Conservation (phyloP, 2,888 invertebrate species). For the Auanema freiburgensis region DNA sequence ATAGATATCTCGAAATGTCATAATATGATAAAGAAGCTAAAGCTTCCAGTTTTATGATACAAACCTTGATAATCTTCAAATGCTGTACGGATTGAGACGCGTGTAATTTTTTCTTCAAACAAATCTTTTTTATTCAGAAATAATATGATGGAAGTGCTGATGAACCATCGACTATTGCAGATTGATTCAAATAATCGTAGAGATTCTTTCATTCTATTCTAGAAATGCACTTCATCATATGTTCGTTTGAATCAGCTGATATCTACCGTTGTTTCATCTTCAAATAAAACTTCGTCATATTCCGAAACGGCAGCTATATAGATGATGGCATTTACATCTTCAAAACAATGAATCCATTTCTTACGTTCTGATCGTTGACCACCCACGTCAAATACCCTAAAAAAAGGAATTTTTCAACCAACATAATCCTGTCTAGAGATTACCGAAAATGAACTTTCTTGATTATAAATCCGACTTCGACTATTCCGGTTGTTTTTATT, state of each 20-base stretch:
- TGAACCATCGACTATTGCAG: slow-evolving; percentile 62
- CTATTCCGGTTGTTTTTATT: slow-evolving; percentile 54
- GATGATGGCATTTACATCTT: slow-evolving; percentile 75
- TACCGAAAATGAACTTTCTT: slow-evolving; percentile 47
- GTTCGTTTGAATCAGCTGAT: neutral
- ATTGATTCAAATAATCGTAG: slow-evolving; percentile 63
- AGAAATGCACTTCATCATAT: slow-evolving; percentile 19
- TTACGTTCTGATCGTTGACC: slow-evolving; percentile 54
- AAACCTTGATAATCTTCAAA: slow-evolving; percentile 60
- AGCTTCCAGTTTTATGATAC: neutral
- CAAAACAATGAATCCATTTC: slow-evolving; percentile 61
- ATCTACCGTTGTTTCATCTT: slow-evolving; percentile 97
- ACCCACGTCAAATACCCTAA: slow-evolving; percentile 59
- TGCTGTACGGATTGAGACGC: slow-evolving; percentile 42
- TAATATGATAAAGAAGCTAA: neutral
- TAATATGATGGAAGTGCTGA: slow-evolving; percentile 60
- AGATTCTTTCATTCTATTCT: slow-evolving; percentile 63
- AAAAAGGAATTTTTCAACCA: slow-evolving; percentile 16
- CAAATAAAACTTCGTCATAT: slow-evolving; percentile 79
- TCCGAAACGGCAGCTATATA: slow-evolving; percentile 98
- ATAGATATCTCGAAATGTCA: neutral
- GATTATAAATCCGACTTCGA: slow-evolving; percentile 43
- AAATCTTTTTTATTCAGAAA: slow-evolving; percentile 62
- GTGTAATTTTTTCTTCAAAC: slow-evolving; percentile 57
- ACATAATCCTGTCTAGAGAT: neutral